These are phyloP conservation scores for Pseudeuparius sepicola DNA, from an alignment of 2,888 invertebrate genomes.

Conservation along the genomic window DNA sequence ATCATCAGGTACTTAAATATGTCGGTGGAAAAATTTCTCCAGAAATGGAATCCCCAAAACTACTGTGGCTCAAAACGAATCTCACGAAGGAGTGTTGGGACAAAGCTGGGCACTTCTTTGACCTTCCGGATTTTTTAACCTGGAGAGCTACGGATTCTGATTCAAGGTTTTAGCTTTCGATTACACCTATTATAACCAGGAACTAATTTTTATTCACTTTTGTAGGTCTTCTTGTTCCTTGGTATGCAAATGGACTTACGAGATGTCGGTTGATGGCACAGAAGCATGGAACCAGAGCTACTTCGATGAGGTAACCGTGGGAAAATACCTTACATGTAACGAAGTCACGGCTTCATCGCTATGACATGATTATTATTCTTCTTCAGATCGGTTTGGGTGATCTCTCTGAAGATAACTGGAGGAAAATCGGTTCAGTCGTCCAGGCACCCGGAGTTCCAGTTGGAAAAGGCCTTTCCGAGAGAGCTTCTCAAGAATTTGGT, in stretches of 20 bases:
- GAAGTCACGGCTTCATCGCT: too few species aligned
- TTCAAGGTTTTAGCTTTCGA: constrained; percentile 44
- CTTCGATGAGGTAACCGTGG: too few species aligned
- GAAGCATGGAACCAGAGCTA: constrained; percentile 65
- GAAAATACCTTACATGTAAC: too few species aligned
- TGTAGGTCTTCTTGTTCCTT: constrained; percentile 79
- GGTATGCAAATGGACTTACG: constrained; percentile 91
- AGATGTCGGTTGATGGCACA: constrained; percentile 49
- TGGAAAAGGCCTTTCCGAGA: constrained; percentile 50
- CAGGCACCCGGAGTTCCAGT: constrained; percentile 61
- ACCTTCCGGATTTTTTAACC: constrained; percentile 87
- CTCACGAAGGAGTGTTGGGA: constrained; percentile 54
- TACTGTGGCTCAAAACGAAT: constrained; percentile 82
- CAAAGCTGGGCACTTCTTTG: constrained; percentile 69
- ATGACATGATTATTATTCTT: too few species aligned
- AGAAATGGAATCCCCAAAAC: constrained; percentile 96
- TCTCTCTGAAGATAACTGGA: constrained; percentile 54
- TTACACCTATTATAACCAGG: not conserved
- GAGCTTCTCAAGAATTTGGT: constrained; percentile 60
- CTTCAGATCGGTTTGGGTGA: constrained; percentile 62
- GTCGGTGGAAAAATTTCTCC: constrained; percentile 88
- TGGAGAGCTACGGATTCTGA: constrained; percentile 79
- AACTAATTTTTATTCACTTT: not conserved
- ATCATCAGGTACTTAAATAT: constrained; percentile 68
- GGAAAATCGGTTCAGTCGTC: constrained; percentile 58